Conservation (phyloP, 2,888 invertebrate species). For the Microctonus brassicae region DNA sequence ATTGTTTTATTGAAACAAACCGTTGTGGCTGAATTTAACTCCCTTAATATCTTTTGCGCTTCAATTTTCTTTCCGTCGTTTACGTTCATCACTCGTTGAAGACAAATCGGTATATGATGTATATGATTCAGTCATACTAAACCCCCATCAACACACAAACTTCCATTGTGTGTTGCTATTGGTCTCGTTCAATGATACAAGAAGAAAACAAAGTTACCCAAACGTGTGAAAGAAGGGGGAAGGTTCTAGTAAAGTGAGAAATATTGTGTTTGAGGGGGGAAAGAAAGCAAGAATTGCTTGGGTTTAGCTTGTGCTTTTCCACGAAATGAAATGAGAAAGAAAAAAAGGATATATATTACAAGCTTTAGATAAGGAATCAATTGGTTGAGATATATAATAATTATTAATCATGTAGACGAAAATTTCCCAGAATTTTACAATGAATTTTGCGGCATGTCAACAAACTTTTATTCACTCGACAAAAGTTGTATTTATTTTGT, state of each 20-base stretch:
- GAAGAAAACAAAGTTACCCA: neutral
- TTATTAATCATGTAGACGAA: neutral
- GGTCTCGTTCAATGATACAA: neutral
- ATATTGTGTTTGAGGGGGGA: too few species aligned
- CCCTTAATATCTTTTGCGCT: neutral
- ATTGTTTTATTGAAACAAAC: slow-evolving; percentile 16
- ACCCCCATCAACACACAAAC: too few species aligned
- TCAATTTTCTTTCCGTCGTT: neutral
- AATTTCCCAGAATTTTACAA: neutral
- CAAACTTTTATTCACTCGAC: neutral
- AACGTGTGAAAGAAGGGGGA: neutral
- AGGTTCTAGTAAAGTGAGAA: neutral
- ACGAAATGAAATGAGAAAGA: neutral
- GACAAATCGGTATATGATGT: neutral
- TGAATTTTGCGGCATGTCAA: neutral
- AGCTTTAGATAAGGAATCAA: neutral
- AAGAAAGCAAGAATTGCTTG: neutral
- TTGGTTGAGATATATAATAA: neutral
- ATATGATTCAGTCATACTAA: too few species aligned
- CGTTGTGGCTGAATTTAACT: neutral
- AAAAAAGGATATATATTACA: slow-evolving; percentile 1
- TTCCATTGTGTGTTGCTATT: neutral
- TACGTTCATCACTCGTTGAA: slow-evolving; percentile 2
- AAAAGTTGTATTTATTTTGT: neutral
- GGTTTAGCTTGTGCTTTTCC: slow-evolving; percentile 1